These are phyloP conservation scores for Brachypteracias leptosomus DNA, from an alignment of 2,113 vertebrate species.

Conservation along the genomic window DNA sequence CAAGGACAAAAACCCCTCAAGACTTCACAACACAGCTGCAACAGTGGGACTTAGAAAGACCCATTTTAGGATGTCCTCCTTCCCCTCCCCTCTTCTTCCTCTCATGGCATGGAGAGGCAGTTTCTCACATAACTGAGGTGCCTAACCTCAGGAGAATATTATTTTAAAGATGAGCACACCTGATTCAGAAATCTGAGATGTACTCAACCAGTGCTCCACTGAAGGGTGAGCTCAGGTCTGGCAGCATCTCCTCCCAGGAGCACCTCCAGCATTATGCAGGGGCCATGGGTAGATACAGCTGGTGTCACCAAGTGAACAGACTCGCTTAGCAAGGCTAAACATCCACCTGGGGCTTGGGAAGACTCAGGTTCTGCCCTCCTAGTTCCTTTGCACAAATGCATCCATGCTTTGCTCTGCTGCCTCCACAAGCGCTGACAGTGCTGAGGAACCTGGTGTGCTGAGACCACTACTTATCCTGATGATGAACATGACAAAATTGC, in stretches of 20 bases:
- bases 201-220: rapidly evolving
- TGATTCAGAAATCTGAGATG: neutral
- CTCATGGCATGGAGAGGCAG: rapidly evolving
- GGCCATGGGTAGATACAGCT: neutral
- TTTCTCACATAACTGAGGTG: neutral
- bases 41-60: rapidly evolving
- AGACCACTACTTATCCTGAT: neutral
- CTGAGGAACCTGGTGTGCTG: neutral
- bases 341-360: neutral
- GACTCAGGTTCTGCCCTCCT: neutral
- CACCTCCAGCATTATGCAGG: neutral
- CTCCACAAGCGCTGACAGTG: neutral
- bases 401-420: neutral
- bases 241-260: neutral
- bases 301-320: neutral
- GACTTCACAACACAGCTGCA: neutral
- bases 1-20: neutral
- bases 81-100: neutral
- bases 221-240: neutral
- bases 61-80: neutral
- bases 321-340: neutral
- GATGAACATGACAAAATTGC: neutral
- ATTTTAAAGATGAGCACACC: neutral
- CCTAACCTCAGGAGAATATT: neutral
- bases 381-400: neutral